phyloP scores from a whole-genome alignment of 53 echinoderm and acorn worm genomes.

The Arbacia lixula region DNA sequence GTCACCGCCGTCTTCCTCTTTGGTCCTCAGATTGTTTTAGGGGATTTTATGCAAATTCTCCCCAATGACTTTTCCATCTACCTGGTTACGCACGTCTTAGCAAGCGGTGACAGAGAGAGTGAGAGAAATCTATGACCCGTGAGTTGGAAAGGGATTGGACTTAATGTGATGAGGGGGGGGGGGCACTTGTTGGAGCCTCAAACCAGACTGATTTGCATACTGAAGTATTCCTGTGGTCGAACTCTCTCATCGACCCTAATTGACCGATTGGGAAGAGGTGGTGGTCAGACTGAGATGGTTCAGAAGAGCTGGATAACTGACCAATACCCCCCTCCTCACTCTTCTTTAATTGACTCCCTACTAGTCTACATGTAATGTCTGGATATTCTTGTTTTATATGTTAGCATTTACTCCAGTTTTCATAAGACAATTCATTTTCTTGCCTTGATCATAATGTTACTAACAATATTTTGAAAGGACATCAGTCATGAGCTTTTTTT shows the following conservation, averaged over 20 bases:
- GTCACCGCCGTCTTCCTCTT: no score
- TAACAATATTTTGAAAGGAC: no score
- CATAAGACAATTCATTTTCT: no score
- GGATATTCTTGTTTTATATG: no score
- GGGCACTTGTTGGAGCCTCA: not conserved
- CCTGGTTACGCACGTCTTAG: not conserved
- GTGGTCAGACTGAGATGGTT: constrained; percentile 8
- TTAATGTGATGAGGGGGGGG: not conserved
- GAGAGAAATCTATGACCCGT: constrained; percentile 32
- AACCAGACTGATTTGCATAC: constrained; percentile 22
- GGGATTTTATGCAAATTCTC: constrained; percentile 30
- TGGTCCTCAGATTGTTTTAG: constrained; percentile 8
- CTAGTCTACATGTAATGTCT: no score
- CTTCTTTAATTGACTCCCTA: no score
- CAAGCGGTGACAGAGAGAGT: not conserved
- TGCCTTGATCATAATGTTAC: no score
- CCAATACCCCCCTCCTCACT: no score
- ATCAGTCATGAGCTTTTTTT: no score
- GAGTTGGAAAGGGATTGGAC: constrained; percentile 6
- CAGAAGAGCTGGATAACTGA: no score
- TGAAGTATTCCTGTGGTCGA: constrained; percentile 20
- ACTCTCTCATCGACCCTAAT: constrained; percentile 6
- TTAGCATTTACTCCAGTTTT: no score
- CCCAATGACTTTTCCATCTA: constrained; percentile 6
- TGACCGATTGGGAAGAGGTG: constrained; percentile 9